Percentiles rank a stretch among this genome's conserved stretches.
These are phyloP conservation scores for Heterotis niloticus DNA, from an alignment of 2,113 vertebrate genomes.

Conservation along the genomic window DNA sequence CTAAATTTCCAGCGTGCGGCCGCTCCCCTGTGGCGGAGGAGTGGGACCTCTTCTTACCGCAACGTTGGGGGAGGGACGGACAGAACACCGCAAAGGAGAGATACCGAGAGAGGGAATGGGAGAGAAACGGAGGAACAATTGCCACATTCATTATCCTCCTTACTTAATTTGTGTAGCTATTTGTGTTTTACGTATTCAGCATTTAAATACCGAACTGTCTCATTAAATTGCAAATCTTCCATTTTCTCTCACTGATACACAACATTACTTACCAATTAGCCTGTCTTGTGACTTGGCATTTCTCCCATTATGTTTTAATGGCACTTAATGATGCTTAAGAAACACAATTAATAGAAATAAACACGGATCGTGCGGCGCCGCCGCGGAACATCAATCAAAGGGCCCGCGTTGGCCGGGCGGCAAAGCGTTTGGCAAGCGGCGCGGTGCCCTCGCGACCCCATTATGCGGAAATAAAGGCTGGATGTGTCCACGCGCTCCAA, in stretches of 20 bases:
- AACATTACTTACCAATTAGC: conserved; percentile 99
- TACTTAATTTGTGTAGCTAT: conserved; percentile 58
- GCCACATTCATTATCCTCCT: conserved; percentile 43
- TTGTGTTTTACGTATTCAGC: conserved; percentile 78
- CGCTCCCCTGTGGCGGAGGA: no score
- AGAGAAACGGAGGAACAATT: conserved; percentile 43
- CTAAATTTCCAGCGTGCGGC: background rate
- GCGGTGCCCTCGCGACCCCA: conserved; percentile 64
- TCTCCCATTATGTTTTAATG: conserved; percentile 95
- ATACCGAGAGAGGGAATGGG: conserved; percentile 19
- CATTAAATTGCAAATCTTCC: conserved; percentile 90
- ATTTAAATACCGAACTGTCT: conserved; percentile 84
- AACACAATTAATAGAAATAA: conserved; percentile 75
- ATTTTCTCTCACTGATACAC: conserved; percentile 93
- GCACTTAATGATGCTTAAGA: conserved; percentile 94
- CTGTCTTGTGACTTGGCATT: conserved; percentile 91
- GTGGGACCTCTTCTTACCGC: background rate
- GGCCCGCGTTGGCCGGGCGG: conserved; percentile 60
- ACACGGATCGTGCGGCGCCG: conserved; percentile 66
- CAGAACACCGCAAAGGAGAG: background rate
- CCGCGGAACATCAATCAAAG: conserved; percentile 69
- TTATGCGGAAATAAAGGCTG: conserved; percentile 66
- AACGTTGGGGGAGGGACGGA: background rate
- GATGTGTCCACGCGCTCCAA: conserved; percentile 54
- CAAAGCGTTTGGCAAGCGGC: conserved; percentile 48